Evolutionary conservation across 37 sponge, comb jelly and placozoan genomes (phyloP).

Genomic region (Agelas oroides): DNA sequence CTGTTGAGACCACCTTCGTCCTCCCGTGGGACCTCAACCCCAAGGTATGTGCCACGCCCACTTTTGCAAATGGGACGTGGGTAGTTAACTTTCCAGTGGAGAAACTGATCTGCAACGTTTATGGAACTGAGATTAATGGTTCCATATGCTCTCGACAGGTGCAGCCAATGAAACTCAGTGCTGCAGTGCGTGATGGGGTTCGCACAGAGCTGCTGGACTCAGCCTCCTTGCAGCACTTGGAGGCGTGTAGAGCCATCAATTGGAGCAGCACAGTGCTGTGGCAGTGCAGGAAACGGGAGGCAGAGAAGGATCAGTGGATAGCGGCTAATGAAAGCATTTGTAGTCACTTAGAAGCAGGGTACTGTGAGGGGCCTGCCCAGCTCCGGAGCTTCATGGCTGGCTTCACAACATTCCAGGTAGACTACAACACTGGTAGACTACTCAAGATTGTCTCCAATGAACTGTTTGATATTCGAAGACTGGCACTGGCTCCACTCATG

Average conservation of each 20-base stretch:
- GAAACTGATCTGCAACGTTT: too few species aligned
- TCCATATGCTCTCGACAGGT: too few species aligned
- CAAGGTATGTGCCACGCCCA: neutral
- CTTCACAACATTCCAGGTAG: slow-evolving; percentile 16
- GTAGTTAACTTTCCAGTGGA: too few species aligned
- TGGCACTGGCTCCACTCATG: slow-evolving; percentile 64
- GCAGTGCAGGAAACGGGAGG: slow-evolving; percentile 28
- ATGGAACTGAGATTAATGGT: too few species aligned
- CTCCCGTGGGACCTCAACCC: slow-evolving; percentile 78
- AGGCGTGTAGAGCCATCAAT: slow-evolving; percentile 57
- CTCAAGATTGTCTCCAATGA: neutral
- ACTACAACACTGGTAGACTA: slow-evolving; percentile 2
- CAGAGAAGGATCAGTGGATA: neutral
- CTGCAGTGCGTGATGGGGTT: slow-evolving; percentile 45
- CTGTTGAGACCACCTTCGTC: slow-evolving; percentile 76
- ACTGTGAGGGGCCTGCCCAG: slow-evolving; percentile 1
- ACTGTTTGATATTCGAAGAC: slow-evolving; percentile 49
- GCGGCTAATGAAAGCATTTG: neutral
- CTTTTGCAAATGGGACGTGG: too few species aligned
- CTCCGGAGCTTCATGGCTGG: neutral
- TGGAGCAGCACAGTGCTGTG: slow-evolving; percentile 38
- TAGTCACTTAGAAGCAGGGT: slow-evolving; percentile 32
- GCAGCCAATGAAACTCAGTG: slow-evolving; percentile 60
- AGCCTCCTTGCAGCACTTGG: slow-evolving; percentile 29
- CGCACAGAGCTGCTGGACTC: slow-evolving; percentile 51